Evolutionary conservation across 2,797 vertebrate genomes (phyloP), one percentile per base, ranked within the genome.

Genomic region (Psittacula derbiana): DNA sequence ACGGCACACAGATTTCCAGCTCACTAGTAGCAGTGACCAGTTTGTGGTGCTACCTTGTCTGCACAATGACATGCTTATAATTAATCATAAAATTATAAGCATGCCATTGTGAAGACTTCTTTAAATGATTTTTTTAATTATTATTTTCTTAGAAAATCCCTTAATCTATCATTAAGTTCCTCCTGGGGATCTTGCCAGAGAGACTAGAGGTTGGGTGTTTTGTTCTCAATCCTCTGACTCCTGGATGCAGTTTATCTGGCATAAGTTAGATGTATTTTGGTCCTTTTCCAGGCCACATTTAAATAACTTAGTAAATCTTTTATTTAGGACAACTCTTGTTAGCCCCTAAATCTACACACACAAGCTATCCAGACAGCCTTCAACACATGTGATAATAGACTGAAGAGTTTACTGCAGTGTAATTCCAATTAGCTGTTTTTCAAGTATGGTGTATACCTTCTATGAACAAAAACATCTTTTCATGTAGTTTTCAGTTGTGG

Each of bases 121-220:
- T 36, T 24, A 58, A 58, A 6, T 19, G 20, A 20, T 18, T 5
- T 10, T 3, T 83, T 60, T 36, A 11, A 0, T 33, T 17, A 0
- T 43, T 31, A 25, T 61, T 82, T 90, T 60, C 27, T 61, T 49
- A 55, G 12, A 40, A 88, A 81, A 72, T 43, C 6, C n/a, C 16
- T 27, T 23, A 36, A 38, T 65, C 20, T 19, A 9, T 55, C 6
- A 36, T 50, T 69, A 36, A 15, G 31, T 60, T 89, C 38, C 20
- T 82, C n/a, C 6, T 2, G 6, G n/a, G 2, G 15, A 27, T 76
- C 55, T 87, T 83, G 7, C 7, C 12, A 58, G 31, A 72, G 46
- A 55, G 14, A 44, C 16, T 46, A n/a, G 33, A 70, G 4, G 11
- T 65, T 11, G 4, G 17, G 2, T 30, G 13, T 21, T 64, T 23